phyloP scores from a whole-genome alignment of 2,888 invertebrate species.

The Hirtodrosophila histrioides region DNA sequence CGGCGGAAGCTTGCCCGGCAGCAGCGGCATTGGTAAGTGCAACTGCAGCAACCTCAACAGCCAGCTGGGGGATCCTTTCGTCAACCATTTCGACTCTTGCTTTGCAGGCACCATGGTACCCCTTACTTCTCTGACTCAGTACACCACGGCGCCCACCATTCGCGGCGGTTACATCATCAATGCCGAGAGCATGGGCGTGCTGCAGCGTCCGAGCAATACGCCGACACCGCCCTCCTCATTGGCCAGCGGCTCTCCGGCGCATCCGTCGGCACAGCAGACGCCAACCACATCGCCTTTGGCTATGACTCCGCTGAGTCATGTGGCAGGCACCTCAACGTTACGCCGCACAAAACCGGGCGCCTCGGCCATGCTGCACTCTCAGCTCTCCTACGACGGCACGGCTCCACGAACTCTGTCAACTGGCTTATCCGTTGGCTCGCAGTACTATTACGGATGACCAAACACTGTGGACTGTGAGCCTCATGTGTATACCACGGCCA shows the following conservation, averaged over 20 bases:
- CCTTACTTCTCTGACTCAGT: slow-evolving; percentile 82
- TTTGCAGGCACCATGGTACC: slow-evolving; percentile 81
- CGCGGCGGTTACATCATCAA: slow-evolving; percentile 82
- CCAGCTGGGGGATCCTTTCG: slow-evolving; percentile 1
- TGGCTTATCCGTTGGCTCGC: slow-evolving; percentile 82
- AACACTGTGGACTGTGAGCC: slow-evolving; percentile 64
- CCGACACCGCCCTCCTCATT: slow-evolving; percentile 76
- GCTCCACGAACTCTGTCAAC: slow-evolving; percentile 84
- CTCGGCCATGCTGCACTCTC: slow-evolving; percentile 68
- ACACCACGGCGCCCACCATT: slow-evolving; percentile 83
- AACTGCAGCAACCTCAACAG: neutral
- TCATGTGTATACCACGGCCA: slow-evolving; percentile 55
- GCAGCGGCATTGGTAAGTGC: slow-evolving; percentile 73
- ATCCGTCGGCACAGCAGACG: slow-evolving; percentile 48
- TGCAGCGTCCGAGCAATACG: slow-evolving; percentile 78
- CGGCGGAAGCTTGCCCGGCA: slow-evolving; percentile 58
- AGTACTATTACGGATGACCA: slow-evolving; percentile 84
- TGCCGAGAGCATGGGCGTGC: slow-evolving; percentile 75
- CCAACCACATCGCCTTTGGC: slow-evolving; percentile 47
- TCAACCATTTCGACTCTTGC: slow-evolving; percentile 1
- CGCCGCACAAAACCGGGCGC: slow-evolving; percentile 63
- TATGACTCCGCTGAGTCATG: slow-evolving; percentile 53
- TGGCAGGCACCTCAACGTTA: slow-evolving; percentile 60
- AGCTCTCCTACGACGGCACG: slow-evolving; percentile 83
- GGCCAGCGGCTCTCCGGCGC: slow-evolving; percentile 58